These are phyloP conservation scores for Novumbra hubbsi DNA, from an alignment of 2,797 vertebrate genomes.

Conservation along the genomic window DNA sequence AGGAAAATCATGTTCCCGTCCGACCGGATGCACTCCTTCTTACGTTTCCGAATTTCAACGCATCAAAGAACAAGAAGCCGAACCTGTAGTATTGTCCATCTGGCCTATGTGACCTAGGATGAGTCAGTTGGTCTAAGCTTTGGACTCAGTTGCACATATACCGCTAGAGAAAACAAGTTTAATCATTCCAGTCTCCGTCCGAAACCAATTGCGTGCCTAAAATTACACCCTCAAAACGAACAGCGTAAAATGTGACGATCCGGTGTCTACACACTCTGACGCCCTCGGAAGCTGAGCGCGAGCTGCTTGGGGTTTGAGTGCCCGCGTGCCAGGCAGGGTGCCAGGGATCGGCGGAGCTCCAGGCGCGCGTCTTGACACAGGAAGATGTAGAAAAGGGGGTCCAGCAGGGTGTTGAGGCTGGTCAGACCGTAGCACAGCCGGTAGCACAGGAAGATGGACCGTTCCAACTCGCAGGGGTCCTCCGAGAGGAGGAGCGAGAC, in stretches of 20 bases:
- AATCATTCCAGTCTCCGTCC: too few relatives aligned
- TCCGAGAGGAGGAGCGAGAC: conserved; percentile 65
- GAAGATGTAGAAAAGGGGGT: conserved; percentile 81
- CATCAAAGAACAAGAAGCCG: neutral
- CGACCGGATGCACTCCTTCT: neutral
- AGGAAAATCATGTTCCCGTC: conserved; percentile 18
- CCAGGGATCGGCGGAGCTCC: conserved; percentile 70
- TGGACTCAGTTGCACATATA: too few relatives aligned
- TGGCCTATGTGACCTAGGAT: too few relatives aligned
- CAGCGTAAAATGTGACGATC: neutral
- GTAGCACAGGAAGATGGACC: conserved; percentile 70
- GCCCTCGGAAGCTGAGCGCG: conserved; percentile 33
- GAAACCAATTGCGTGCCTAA: neutral
- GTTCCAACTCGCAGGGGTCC: conserved; percentile 67
- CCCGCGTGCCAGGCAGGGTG: conserved; percentile 56
- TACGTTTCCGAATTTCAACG: neutral
- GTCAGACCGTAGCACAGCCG: conserved; percentile 77
- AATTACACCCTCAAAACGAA: neutral
- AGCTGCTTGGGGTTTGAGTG: conserved; percentile 34
- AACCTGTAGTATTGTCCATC: neutral
- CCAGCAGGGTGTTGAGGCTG: conserved; percentile 77
- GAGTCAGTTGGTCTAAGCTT: too few relatives aligned
- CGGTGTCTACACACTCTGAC: conserved; percentile 15
- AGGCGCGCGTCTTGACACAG: conserved; percentile 71
- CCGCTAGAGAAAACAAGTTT: too few relatives aligned